Evolutionary conservation across 2,888 invertebrate genomes (phyloP).

Genomic region (Volucella inanis): DNA sequence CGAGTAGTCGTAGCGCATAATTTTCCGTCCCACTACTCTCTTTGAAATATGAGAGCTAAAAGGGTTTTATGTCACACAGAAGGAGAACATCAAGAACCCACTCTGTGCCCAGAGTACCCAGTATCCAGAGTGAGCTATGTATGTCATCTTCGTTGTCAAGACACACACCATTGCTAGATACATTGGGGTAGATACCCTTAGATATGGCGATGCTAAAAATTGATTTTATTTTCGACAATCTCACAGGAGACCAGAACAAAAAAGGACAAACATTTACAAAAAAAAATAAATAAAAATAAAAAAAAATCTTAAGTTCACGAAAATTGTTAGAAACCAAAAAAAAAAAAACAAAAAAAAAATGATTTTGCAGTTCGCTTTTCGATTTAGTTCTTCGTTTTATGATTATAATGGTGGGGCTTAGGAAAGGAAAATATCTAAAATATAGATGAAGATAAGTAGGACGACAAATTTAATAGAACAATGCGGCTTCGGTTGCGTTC

Average conservation of each 20-base stretch:
- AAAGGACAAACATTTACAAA: too few relatives aligned
- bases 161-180: too few relatives aligned
- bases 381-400: background rate
- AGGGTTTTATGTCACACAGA: conserved; percentile 53
- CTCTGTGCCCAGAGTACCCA: background rate
- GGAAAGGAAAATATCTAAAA: conserved; percentile 19
- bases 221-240: too few relatives aligned
- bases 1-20: background rate
- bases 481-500: conserved; percentile 51
- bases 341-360: too few relatives aligned
- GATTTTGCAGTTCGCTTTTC: background rate
- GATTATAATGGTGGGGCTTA: background rate
- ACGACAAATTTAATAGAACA: conserved; percentile 52
- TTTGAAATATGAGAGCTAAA: conserved; percentile 58
- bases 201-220: too few relatives aligned
- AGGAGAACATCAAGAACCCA: background rate
- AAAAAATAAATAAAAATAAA: too few relatives aligned
- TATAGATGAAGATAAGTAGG: conserved; percentile 32
- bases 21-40: background rate
- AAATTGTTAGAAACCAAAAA: too few relatives aligned
- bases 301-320: too few relatives aligned
- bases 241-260: too few relatives aligned
- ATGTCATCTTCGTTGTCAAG: too few relatives aligned
- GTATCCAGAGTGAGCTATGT: too few relatives aligned
- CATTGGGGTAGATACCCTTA: too few relatives aligned